Evolutionary conservation across 2,888 invertebrate genomes (phyloP), one percentile per base, ranked within the genome.

Genomic region (Phoenoteleia sp.): DNA sequence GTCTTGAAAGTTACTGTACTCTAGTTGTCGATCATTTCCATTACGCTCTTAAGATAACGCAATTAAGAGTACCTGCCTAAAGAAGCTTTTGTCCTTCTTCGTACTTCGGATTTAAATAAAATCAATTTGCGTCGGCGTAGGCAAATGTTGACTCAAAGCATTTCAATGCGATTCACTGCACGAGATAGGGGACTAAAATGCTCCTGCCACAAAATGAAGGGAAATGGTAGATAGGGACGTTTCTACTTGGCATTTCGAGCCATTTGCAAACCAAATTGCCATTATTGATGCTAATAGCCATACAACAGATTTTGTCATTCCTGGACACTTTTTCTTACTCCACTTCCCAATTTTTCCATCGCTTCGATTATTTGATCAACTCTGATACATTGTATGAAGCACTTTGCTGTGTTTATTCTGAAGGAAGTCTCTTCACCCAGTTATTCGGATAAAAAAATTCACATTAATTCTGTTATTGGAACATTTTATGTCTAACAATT

Each of bases 221-320:
- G 92, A 92, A 92, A 93, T 92, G 91, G 91, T 92, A 92, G 91
- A 89, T 91, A 91, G 91, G 89, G 91, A 91, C 91, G 89, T 89
- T 85, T 89, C 89, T 89, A 89, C 89, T 89, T 88, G 88, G 88
- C 90, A 90, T 89, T 90, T 89, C 88, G 87, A 91, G 81, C 87
- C 89, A 93, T 93, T 93, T 92, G 92, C 92, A 93, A 93, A 92
- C 92, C 93, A 93, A 93, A 93, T 93, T 92, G 92, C 92, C 92
- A 93, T 93, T 93, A 93, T 93, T 92, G 92, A 92, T 92, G 93
- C 92, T 93, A 93, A 93, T 93, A 93, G 92, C 92, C 91, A 91
- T 92, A 93, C 92, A 92, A 90, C 90, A 88, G 88, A 77, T 77
- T 85, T 81, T 86, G 64, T 83, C 75, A 69, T 85, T 80, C 58